Evolutionary conservation across 2,888 invertebrate genomes (phyloP).

Genomic region (Hyppa rectilinea): DNA sequence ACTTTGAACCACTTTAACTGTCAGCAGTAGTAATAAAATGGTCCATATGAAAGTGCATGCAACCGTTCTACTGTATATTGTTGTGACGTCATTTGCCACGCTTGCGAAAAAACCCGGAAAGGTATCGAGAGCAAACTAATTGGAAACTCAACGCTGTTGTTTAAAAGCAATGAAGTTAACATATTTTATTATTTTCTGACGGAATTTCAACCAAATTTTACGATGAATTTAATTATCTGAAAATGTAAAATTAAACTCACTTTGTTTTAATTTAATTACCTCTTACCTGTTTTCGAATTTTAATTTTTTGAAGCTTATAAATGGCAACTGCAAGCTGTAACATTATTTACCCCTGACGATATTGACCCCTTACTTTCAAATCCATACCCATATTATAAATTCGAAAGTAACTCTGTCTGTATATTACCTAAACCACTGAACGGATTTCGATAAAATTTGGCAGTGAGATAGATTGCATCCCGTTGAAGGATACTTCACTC

Average conservation of each 20-base stretch:
- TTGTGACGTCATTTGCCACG: constrained; percentile 24
- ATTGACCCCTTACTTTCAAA: too few species aligned
- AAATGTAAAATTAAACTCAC: constrained; percentile 4
- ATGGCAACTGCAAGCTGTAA: too few species aligned
- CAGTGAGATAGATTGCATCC: too few species aligned
- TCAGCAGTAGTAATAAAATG: constrained; percentile 38
- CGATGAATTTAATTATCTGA: background rate
- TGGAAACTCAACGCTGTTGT: constrained; percentile 35
- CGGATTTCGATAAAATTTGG: too few species aligned
- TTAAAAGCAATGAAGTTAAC: background rate
- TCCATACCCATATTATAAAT: too few species aligned
- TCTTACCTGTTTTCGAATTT: background rate
- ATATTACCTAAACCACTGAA: too few species aligned
- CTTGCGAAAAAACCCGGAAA: constrained; percentile 5
- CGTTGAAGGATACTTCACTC: too few species aligned
- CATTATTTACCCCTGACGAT: too few species aligned
- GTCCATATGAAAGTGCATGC: constrained; percentile 31
- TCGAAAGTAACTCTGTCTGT: too few species aligned
- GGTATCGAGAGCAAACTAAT: constrained; percentile 29
- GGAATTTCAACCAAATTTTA: background rate
- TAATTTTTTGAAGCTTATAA: too few species aligned
- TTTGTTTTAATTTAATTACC: constrained; percentile 12
- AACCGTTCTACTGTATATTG: constrained; percentile 20
- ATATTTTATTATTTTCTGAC: background rate
- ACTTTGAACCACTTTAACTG: constrained; percentile 37